These are phyloP conservation scores for Spodoptera picta DNA, from an alignment of 2,888 invertebrate species.

Conservation along the genomic window DNA sequence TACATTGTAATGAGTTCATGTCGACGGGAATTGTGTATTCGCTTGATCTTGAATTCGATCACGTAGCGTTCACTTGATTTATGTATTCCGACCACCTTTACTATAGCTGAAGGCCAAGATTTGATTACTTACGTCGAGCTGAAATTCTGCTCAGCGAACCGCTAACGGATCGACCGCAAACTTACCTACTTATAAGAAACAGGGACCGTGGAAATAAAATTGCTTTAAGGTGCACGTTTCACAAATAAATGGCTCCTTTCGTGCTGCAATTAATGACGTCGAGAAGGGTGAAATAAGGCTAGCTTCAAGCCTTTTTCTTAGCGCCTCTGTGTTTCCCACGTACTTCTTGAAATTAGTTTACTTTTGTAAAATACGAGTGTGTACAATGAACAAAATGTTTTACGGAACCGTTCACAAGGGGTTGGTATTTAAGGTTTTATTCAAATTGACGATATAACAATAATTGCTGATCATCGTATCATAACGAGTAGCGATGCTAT, in stretches of 20 bases:
- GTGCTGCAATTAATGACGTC: constrained; percentile 66
- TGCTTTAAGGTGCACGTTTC: constrained; percentile 62
- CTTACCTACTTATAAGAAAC: constrained; percentile 62
- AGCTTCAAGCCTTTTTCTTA: constrained; percentile 55
- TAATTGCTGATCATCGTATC: background rate
- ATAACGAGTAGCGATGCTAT: background rate
- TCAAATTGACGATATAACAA: background rate
- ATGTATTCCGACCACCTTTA: constrained; percentile 83
- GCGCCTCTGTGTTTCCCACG: constrained; percentile 47
- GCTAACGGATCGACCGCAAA: constrained; percentile 69
- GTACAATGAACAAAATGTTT: constrained; percentile 28
- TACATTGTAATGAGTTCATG: constrained; percentile 86
- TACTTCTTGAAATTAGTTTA: constrained; percentile 54
- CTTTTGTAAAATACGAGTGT: constrained; percentile 46
- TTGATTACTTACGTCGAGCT: constrained; percentile 77
- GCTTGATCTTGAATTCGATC: constrained; percentile 85
- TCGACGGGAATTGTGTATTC: constrained; percentile 79
- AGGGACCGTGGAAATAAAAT: constrained; percentile 57
- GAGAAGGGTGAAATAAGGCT: constrained; percentile 60
- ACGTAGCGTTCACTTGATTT: constrained; percentile 84
- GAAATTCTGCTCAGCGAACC: constrained; percentile 70
- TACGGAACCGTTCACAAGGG: constrained; percentile 14
- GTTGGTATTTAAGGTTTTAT: constrained; percentile 8
- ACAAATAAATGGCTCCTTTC: constrained; percentile 64
- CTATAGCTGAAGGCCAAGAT: constrained; percentile 76